Conservation (phyloP, 2,888 invertebrate species). For the Caenorhabditis angaria region DNA sequence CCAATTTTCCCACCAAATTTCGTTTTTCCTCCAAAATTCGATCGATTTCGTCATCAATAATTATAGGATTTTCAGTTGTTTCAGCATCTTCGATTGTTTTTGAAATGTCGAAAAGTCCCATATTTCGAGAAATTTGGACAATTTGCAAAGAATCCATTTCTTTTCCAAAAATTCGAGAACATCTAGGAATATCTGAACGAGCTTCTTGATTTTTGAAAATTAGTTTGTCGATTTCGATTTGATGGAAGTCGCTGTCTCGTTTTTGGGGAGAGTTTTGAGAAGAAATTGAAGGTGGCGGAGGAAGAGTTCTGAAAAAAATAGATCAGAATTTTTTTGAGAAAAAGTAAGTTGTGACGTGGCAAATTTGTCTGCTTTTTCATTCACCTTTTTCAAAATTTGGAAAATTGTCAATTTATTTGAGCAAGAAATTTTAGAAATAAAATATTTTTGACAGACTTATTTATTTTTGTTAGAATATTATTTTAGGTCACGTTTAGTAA, state of each 20-base stretch:
- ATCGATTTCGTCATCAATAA: conserved; percentile 14
- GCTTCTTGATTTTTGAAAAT: background rate
- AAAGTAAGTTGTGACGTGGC: no score
- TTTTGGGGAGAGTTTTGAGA: background rate
- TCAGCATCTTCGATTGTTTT: conserved; percentile 13
- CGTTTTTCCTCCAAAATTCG: conserved; percentile 28
- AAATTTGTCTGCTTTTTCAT: background rate
- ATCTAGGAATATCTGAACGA: background rate
- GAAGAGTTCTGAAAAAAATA: background rate
- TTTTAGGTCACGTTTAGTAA: background rate
- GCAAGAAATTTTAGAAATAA: background rate
- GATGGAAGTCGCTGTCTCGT: background rate
- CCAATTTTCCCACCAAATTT: conserved; percentile 29
- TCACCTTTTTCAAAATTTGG: background rate
- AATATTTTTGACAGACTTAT: background rate
- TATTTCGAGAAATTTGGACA: conserved; percentile 24
- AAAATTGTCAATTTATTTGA: background rate
- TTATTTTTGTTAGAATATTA: background rate
- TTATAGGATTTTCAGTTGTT: background rate
- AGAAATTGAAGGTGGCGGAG: background rate
- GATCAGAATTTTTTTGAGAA: background rate
- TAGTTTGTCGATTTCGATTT: background rate
- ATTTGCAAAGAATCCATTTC: conserved; percentile 18
- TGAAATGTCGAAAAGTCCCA: conserved; percentile 26
- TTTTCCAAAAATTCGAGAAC: background rate